Base-by-base conservation (phyloP, 2,888 invertebrate genomes). In the Aphidoletes aphidimyza region DNA sequence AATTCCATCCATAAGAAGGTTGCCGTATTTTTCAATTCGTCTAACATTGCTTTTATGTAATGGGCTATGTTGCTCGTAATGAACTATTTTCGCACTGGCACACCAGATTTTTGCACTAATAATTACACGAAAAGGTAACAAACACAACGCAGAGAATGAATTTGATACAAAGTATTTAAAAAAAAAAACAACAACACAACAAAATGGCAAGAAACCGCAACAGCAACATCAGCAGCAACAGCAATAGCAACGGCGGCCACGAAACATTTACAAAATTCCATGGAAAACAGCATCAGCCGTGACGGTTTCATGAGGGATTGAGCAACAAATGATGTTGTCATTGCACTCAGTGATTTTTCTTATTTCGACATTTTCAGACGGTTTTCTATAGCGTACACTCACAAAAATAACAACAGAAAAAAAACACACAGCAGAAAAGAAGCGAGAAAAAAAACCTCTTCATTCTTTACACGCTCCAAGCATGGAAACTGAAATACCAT, bases 261-360 rank as follows among this genome's bases (percentile, higher is more conserved):
- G 14, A 69, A 69, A 69, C 34, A 69, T 30, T 69, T 34, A 17
- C 69, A 1, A 69, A n/a, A n/a, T 69, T 69, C 22, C 69, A 69
- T 69, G 69, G 69, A 69, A 69, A 69, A 69, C 17, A 30, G 69
- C 69, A 69, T 69, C 34, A 69, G 26, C 69, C 69, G 34, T 69
- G 69, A 69, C 69, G 69, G 30, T 69, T 69, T 69, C 30, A 69
- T 69, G 34, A 30, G 69, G 69, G 34, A 69, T 69, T 69, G 69
- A 69, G 69, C 69, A 69, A 69, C 69, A 69, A 69, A 69, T 69
- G 69, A 69, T 69, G 69, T 69, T 69, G 69, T 69, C 69, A 69
- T 69, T 69, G 30, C 69, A 69, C 34, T 69, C 34, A 14, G 34
- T 69, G 69, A 69, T 69, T 69, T 69, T 69, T 69, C 69, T 69